phyloP scores from a whole-genome alignment of 2,888 invertebrate species.

The Mantis religiosa region DNA sequence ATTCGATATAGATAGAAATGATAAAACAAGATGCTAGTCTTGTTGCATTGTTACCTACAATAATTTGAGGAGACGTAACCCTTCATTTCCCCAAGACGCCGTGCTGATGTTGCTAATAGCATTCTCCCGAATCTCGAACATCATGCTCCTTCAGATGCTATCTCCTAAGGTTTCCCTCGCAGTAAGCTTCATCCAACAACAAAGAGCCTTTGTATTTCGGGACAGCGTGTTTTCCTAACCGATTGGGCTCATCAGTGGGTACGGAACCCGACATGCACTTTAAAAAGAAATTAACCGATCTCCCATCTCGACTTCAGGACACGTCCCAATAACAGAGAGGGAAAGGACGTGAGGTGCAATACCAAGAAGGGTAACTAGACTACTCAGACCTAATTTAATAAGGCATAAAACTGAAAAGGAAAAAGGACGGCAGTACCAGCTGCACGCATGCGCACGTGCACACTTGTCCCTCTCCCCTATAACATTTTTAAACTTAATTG shows the following conservation, averaged over 20 bases:
- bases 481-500: slow-evolving; percentile 27
- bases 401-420: slow-evolving; percentile 29
- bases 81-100: too few relatives aligned
- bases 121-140: too few relatives aligned
- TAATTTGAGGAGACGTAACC: too few relatives aligned
- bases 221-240: slow-evolving; percentile 20
- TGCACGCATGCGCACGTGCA: not conserved
- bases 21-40: too few relatives aligned
- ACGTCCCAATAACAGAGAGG: slow-evolving; percentile 29
- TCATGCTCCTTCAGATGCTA: too few relatives aligned
- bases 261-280: slow-evolving; percentile 28
- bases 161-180: too few relatives aligned
- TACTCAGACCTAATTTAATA: slow-evolving; percentile 33
- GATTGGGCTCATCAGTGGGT: slow-evolving; percentile 29
- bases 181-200: not conserved
- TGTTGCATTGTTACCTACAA: too few relatives aligned
- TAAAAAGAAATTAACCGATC: slow-evolving; percentile 31
- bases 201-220: not conserved
- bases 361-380: slow-evolving; percentile 15
- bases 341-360: slow-evolving; percentile 30
- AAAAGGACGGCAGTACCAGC: not conserved
- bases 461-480: not conserved
- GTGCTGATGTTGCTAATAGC: too few relatives aligned
- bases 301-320: slow-evolving; percentile 22
- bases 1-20: too few relatives aligned